Evolutionary conservation across 2,797 vertebrate species (phyloP).

Genomic region (Gallinago stenura): DNA sequence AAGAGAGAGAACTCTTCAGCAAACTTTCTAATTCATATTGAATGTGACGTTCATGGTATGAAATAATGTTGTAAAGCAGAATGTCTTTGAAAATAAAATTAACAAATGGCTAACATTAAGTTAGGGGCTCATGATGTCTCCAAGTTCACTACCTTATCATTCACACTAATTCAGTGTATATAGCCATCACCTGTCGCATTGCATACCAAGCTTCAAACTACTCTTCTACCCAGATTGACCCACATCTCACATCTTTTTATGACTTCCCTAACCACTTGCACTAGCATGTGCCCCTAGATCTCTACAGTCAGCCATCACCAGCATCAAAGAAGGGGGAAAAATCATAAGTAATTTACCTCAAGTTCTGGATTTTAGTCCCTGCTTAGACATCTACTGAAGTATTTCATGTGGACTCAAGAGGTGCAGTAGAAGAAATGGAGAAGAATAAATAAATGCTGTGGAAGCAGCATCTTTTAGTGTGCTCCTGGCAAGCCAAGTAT

Average conservation of each 20-base stretch:
- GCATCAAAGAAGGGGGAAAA: background rate
- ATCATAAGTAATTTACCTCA: background rate
- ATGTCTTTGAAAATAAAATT: background rate
- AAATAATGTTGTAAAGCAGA: background rate
- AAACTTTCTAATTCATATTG: no score
- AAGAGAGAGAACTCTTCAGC: no score
- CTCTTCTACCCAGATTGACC: background rate
- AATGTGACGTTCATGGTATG: no score
- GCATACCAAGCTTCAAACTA: background rate
- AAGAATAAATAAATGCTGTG: background rate
- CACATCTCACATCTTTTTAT: background rate
- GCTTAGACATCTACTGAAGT: background rate
- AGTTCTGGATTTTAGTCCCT: background rate
- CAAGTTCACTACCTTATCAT: background rate
- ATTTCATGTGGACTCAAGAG: background rate
- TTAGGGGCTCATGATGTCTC: background rate
- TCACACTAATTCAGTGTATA: accelerated
- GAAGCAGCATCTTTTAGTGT: background rate
- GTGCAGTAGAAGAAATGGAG: background rate
- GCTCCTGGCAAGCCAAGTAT: background rate
- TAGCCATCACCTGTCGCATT: background rate
- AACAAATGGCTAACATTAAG: background rate
- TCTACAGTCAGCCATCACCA: background rate
- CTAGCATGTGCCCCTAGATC: background rate
- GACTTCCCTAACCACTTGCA: background rate